These are phyloP conservation scores for Falco punctatus DNA, from an alignment of 2,113 vertebrate genomes.

Conservation along the genomic window DNA sequence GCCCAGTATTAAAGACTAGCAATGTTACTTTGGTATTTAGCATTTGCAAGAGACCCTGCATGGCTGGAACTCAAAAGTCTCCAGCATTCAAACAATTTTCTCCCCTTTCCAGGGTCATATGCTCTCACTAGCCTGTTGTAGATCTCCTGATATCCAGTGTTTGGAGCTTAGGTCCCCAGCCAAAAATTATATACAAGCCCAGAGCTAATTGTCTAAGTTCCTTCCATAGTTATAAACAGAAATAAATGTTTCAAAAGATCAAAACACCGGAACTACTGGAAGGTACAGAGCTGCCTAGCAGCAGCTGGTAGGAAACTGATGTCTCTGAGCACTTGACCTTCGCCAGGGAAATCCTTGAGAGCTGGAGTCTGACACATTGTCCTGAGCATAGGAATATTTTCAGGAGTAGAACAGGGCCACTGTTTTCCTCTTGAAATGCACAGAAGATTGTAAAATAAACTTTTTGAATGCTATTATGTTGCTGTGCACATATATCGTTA, in stretches of 20 bases:
- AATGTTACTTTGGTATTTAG: not conserved
- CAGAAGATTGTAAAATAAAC: not conserved
- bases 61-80: not conserved
- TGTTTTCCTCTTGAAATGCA: not conserved
- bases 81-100: not conserved
- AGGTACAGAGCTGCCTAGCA: not conserved
- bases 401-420: not conserved
- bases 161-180: not conserved
- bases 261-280: not conserved
- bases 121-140: not conserved
- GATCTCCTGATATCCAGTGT: not conserved
- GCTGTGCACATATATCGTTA: not conserved
- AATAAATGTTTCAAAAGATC: conserved; percentile 19
- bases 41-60: not conserved
- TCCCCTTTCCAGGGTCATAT: not conserved
- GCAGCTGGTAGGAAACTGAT: not conserved
- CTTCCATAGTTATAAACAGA: not conserved
- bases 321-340: not conserved
- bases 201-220: not conserved
- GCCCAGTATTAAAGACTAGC: not conserved
- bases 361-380: not conserved
- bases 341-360: not conserved
- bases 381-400: not conserved
- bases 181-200: not conserved
- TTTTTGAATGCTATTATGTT: not conserved